Evolutionary conservation across 2,113 vertebrate genomes (phyloP), one percentile per base, ranked within the genome.

Genomic region (Pygoscelis antarcticus): DNA sequence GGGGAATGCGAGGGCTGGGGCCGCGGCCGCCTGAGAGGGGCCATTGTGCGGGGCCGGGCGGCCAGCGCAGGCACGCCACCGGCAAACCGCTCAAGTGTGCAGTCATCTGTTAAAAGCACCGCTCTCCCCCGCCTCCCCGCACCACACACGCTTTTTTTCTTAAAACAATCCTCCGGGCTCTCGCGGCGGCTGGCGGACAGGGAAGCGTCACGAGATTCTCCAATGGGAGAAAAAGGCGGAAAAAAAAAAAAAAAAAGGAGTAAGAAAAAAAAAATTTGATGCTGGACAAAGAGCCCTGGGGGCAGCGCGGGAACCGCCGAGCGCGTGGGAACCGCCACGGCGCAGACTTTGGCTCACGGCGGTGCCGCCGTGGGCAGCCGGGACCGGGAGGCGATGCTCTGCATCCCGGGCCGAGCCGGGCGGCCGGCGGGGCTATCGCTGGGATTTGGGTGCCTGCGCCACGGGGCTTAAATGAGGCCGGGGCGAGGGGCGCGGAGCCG

Each of bases 21-120:
- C 83, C 32, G 40, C 3, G 83, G 87, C 58, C 13, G 76, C 66
- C 98, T 98, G 98, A 99, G 98, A 98, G 97, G 96, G 86, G 78
- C 96, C 98, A 98, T 98, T 99, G 99, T 99, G 98, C 96, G 70
- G 89, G 81, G 96, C 80, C 46, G 11, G 68, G 55, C 93, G 95
- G 71, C 36, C 95, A 90, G 85, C 68, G 13, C 91, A 84, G 98
- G 97, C 84, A 68, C 95, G 95, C 94, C 93, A 89, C 94, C 83
- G 96, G 96, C 87, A 71, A 84, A 93, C 72, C 52, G 89, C 91
- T 69, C 55, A 60, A 94, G 90, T 93, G 95, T 81, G 94, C 97
- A 97, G 98, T 98, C 98, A 98, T 98, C 98, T 97, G 98, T 96
- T 96, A 95, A 95, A 97, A 96, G 87, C 97, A 82, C 89, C 93